Evolutionary conservation across 2,797 vertebrate genomes (phyloP).

Genomic region (Amniataba percoides): DNA sequence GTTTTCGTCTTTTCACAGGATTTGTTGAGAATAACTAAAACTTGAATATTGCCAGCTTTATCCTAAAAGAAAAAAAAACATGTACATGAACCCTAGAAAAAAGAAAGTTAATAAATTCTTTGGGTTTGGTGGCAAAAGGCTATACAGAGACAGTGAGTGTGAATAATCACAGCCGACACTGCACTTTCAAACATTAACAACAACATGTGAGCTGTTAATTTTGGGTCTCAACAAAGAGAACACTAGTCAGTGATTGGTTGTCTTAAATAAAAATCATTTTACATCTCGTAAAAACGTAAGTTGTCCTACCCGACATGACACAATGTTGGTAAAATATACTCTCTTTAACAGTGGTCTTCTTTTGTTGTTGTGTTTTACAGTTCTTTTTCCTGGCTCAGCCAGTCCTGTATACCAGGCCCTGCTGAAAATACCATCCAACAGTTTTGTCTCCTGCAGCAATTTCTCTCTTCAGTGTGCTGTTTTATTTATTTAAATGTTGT

Average conservation of each 20-base stretch:
- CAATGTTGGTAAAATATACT: conserved; percentile 93
- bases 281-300: conserved; percentile 47
- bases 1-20: conserved; percentile 1
- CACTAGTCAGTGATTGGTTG: conserved; percentile 24
- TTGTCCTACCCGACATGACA: conserved; percentile 88
- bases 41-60: not conserved
- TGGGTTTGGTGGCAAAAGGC: conserved; percentile 18
- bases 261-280: conserved; percentile 26
- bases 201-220: conserved; percentile 22
- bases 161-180: not conserved
- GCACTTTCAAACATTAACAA: not conserved
- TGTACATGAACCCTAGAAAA: not conserved
- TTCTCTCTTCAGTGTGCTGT: conserved; percentile 97
- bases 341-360: conserved; percentile 98
- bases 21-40: not conserved
- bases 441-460: conserved; percentile 97
- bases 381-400: conserved; percentile 99
- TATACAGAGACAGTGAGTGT: not conserved
- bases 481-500: conserved; percentile 88
- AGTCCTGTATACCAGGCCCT: conserved; percentile 99
- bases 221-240: conserved; percentile 11
- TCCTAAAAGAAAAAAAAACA: not conserved
- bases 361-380: conserved; percentile 99
- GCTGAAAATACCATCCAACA: conserved; percentile 98
- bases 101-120: not conserved